A percentile compares a stretch with the other conserved stretches of the same genome.
phyloP scores from a whole-genome alignment of 2,888 invertebrate genomes.

The Scaptodrosophila latifasciaeformis region DNA sequence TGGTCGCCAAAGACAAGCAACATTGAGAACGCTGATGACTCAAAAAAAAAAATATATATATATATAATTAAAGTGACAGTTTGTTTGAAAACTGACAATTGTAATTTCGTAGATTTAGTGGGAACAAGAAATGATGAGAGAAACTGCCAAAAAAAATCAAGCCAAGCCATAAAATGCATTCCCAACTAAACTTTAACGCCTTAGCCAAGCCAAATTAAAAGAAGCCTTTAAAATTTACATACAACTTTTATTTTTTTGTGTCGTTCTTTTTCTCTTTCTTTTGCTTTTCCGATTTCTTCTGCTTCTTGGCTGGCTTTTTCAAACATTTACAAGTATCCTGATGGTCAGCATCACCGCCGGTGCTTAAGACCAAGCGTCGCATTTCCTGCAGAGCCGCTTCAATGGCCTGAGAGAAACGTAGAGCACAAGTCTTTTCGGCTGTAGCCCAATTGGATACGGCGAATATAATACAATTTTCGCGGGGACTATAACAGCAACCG shows the following conservation, averaged over 20 bases:
- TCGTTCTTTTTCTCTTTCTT: too few species aligned
- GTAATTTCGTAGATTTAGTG: constrained; percentile 12
- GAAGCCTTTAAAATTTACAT: too few species aligned
- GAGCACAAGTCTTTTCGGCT: too few species aligned
- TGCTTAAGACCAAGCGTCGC: too few species aligned
- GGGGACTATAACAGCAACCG: constrained; percentile 95
- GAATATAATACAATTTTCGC: constrained; percentile 83
- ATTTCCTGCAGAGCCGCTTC: too few species aligned
- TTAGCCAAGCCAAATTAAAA: too few species aligned
- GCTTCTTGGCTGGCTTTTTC: too few species aligned
- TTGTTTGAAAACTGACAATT: constrained; percentile 51
- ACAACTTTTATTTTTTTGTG: too few species aligned
- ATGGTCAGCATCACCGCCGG: too few species aligned
- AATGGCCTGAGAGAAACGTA: too few species aligned
- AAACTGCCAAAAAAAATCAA: constrained; percentile 19
- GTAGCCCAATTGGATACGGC: constrained; percentile 70
- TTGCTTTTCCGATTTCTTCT: too few species aligned
- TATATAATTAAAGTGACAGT: constrained; percentile 59
- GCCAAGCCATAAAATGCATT: constrained; percentile 54
- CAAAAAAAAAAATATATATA: constrained; percentile 37
- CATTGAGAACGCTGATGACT: constrained; percentile 30
- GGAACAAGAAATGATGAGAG: background rate
- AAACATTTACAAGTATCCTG: too few species aligned
- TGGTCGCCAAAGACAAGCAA: background rate
- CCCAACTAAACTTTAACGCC: constrained; percentile 27